Evolutionary conservation across 2,888 invertebrate species (phyloP), one percentile per base, ranked within the genome.

Genomic region (Pteria penguin): DNA sequence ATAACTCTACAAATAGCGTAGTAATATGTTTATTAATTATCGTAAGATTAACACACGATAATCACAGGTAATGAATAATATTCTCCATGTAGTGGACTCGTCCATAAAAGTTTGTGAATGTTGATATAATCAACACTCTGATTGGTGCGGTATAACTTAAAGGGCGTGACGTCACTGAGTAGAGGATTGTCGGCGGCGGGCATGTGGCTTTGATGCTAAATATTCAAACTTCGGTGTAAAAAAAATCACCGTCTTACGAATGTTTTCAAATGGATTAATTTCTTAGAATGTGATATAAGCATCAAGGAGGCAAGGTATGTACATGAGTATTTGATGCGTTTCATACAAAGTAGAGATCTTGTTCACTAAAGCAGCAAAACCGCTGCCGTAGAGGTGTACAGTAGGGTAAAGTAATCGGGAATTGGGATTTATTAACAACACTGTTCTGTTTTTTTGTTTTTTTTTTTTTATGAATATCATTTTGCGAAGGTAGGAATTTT

Each of bases 81-180:
- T 18, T 45, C 58, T 63, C 63, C 57, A 36, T 55, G 11, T 26
- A 36, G 45, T 88, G 81, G 84, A 83, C 81, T 82, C 79, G 79
- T 63, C 87, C 82, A 82, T 62, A 70, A 80, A 84, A 84, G 84
- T 87, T 87, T 86, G 82, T 86, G 79, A 85, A 85, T 89, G 88
- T 88, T 88, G 86, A 86, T 89, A 84, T 85, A 86, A 82, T 80
- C 87, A 82, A 72, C 79, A 66, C 83, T 81, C 82, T 89, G 88
- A 90, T 90, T 90, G 89, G 90, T 82, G 87, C 88, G 88, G 87
- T 84, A 76, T 84, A 82, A 84, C 85, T 86, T 84, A 86, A 86
- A 84, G 83, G 57, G 79, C 67, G 86, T 89, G 90, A 90, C 90
- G 89, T 89, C 90, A 89, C 83, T 66, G 76, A 81, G 83, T 84